Base-by-base conservation (phyloP, 2,888 invertebrate species). In the Gastracanthus pulcherrimus region DNA sequence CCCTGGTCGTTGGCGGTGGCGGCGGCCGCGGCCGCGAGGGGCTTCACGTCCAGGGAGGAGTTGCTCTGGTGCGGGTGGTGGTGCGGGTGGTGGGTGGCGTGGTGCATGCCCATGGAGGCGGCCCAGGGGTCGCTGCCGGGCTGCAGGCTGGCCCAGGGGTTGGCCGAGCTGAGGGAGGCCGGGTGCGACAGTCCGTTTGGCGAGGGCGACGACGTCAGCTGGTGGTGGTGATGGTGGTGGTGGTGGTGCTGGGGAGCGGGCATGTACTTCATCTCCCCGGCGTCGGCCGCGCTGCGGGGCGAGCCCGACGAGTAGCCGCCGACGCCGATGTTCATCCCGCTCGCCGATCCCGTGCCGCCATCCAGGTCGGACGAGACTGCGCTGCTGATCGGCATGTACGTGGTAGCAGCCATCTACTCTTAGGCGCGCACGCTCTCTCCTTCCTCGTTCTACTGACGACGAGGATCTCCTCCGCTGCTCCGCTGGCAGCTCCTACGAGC, bases 241-340 rank as follows among this genome's bases (percentile, higher is more conserved):
- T 97, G 95, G 92, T 96, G 96, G 92, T 97, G 97, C 92, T 96
- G 96, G 86, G 95, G 95, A 87, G 96, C 95, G 83, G 94, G 93
- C 94, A 96, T 95, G 92, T 98, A 98, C 93, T 98, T 98, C 97
- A 98, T 97, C 93, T 98, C 98, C 89, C 96, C 96, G 89, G 96
- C 96, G 93, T 97, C 97, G 86, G 95, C 94, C 89, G 96, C 97
- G 88, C 96, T 96, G 90, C 97, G 95, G 91, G 97, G 97, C 93
- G 97, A 97, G 92, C 95, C 95, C 92, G 95, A 95, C 81, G 93
- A 93, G 92, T 97, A 97, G 92, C 96, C 96, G 92, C 96, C 95
- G 84, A 91, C 91, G 90, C 95, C 93, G 93, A 95, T 93, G 91
- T 93, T 95, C 94, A 94, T 94, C 91, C 96, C 96, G 92, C 96